Evolutionary conservation across 2,888 invertebrate species (phyloP).

Genomic region (Kryphioiulus occultus): DNA sequence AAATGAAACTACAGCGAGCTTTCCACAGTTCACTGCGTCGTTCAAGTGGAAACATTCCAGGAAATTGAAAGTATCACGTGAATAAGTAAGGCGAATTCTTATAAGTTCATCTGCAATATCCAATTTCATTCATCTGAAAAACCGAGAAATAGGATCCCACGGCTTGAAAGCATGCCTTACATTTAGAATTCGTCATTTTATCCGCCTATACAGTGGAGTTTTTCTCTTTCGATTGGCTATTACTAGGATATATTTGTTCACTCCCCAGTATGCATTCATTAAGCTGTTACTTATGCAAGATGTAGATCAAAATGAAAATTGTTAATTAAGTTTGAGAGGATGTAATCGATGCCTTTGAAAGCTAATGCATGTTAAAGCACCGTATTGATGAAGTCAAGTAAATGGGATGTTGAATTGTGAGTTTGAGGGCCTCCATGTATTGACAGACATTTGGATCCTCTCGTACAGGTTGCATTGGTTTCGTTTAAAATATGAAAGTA

Average conservation of each 20-base stretch:
- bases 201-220: not conserved
- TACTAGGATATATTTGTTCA: not conserved
- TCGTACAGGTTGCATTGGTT: too few species aligned
- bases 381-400: too few species aligned
- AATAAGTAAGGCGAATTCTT: slow-evolving; percentile 9
- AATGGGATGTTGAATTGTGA: too few species aligned
- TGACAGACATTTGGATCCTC: too few species aligned
- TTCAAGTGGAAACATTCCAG: not conserved
- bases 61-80: not conserved
- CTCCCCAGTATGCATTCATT: not conserved
- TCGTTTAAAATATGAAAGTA: too few species aligned
- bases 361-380: too few species aligned
- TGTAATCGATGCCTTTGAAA: too few species aligned
- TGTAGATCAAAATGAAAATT: too few species aligned
- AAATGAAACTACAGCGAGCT: not conserved
- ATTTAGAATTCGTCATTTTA: not conserved
- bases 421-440: too few species aligned
- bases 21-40: not conserved
- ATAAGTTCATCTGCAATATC: not conserved
- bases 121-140: not conserved
- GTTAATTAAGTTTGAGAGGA: too few species aligned
- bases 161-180: not conserved
- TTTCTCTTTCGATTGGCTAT: not conserved
- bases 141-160: not conserved
- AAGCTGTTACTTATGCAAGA: too few species aligned